Conservation (phyloP, 2,113 vertebrate species). For the Anguilla rostrata region DNA sequence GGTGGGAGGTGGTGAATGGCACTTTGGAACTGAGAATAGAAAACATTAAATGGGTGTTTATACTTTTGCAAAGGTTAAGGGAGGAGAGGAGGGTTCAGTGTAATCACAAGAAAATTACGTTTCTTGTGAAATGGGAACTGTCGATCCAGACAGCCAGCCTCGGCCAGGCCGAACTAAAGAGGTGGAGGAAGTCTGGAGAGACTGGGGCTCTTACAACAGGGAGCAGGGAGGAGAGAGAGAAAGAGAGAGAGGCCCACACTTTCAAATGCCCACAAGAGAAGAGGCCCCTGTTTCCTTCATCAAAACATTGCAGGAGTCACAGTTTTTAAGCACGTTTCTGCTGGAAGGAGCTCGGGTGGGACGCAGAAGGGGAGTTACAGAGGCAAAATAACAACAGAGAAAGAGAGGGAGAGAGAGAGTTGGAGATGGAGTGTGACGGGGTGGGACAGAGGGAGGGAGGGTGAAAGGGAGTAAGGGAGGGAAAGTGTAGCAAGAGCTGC, state of each 20-base stretch:
- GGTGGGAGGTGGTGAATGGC: background rate
- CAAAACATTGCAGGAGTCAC: background rate
- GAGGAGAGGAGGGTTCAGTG: background rate
- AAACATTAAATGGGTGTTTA: background rate
- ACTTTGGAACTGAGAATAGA: background rate
- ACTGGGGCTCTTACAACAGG: background rate
- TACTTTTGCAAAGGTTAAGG: background rate
- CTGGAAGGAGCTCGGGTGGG: too few relatives aligned
- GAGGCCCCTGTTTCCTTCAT: background rate
- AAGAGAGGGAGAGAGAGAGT: background rate
- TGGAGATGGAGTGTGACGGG: background rate
- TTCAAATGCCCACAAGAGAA: background rate
- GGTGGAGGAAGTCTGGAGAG: background rate
- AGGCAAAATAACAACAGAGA: background rate
- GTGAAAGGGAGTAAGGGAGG: background rate
- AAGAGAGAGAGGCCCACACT: background rate
- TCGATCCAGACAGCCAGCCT: background rate
- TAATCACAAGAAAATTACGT: background rate
- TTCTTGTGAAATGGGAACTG: background rate
- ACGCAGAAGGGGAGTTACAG: too few relatives aligned
- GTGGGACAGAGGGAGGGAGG: background rate
- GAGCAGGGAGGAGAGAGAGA: background rate
- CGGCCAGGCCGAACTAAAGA: background rate
- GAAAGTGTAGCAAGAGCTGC: background rate
- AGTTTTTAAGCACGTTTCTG: background rate